Percentiles rank a stretch among this genome's conserved stretches.
Conservation (phyloP, 2,888 invertebrate species). For the Calliopum simillimum region DNA sequence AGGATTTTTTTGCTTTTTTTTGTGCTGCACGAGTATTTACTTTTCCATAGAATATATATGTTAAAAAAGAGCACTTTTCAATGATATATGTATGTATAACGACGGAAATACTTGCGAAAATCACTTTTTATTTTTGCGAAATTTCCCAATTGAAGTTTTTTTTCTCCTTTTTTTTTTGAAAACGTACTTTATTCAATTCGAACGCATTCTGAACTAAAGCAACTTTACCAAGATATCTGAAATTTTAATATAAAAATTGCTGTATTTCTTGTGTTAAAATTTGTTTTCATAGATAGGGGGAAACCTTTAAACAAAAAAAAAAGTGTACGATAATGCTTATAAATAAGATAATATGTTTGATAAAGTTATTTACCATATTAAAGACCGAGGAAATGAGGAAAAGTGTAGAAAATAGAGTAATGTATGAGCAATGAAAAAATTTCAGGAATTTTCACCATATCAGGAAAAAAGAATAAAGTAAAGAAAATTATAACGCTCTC, state of each 20-base stretch:
- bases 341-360: conserved; percentile 67
- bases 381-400: conserved; percentile 25
- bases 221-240: conserved; percentile 36
- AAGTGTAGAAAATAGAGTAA: conserved; percentile 38
- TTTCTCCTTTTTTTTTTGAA: too few species aligned
- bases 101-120: too few species aligned
- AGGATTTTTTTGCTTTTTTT: neutral
- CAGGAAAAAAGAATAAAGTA: neutral
- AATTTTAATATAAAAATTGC: conserved; percentile 43
- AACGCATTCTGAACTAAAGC: conserved; percentile 40
- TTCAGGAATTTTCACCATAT: neutral
- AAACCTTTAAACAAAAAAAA: conserved; percentile 55
- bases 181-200: conserved; percentile 38
- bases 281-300: conserved; percentile 61
- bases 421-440: conserved; percentile 31
- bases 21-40: neutral
- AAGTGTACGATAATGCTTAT: conserved; percentile 62
- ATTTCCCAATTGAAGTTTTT: too few species aligned
- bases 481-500: neutral
- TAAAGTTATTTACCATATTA: conserved; percentile 66
- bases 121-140: too few species aligned
- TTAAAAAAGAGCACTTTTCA: too few species aligned
- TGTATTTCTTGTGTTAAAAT: conserved; percentile 50
- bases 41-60: too few species aligned
- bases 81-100: too few species aligned